phyloP scores from a whole-genome alignment of 2,888 invertebrate species.

The Lycaena phlaeas region DNA sequence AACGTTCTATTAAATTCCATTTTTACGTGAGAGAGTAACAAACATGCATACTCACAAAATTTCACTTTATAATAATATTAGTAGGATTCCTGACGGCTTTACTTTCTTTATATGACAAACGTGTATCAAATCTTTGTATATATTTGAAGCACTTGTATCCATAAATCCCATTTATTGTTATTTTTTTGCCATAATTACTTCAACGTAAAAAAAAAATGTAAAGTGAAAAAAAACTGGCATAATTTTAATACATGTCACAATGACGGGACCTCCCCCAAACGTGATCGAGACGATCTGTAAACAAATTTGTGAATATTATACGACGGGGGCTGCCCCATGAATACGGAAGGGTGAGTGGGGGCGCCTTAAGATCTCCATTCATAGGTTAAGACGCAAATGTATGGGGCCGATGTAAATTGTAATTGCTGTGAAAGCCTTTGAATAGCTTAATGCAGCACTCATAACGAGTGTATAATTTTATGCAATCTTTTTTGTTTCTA shows the following conservation, averaged over 20 bases:
- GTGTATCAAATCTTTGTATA: too few species aligned
- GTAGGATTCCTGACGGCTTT: too few species aligned
- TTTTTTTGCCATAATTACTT: too few species aligned
- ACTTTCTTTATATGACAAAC: too few species aligned
- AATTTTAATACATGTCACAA: conserved; percentile 1
- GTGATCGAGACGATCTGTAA: conserved; percentile 36
- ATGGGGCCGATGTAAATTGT: conserved; percentile 32
- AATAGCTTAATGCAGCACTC: conserved; percentile 12
- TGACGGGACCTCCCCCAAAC: neutral
- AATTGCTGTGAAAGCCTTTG: conserved; percentile 34
- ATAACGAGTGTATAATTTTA: neutral
- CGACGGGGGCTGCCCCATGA: conserved; percentile 45
- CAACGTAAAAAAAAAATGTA: neutral
- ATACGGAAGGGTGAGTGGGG: conserved; percentile 53
- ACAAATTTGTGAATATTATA: conserved; percentile 70
- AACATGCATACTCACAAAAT: too few species aligned
- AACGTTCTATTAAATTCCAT: too few species aligned
- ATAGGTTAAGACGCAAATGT: conserved; percentile 50
- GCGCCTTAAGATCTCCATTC: conserved; percentile 55
- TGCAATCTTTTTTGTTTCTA: neutral
- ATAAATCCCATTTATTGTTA: too few species aligned
- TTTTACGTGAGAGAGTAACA: too few species aligned
- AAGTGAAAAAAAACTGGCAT: conserved; percentile 1
- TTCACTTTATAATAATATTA: too few species aligned
- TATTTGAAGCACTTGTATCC: too few species aligned